Conservation (phyloP, 2,888 invertebrate species). For the Tinea semifulvella region DNA sequence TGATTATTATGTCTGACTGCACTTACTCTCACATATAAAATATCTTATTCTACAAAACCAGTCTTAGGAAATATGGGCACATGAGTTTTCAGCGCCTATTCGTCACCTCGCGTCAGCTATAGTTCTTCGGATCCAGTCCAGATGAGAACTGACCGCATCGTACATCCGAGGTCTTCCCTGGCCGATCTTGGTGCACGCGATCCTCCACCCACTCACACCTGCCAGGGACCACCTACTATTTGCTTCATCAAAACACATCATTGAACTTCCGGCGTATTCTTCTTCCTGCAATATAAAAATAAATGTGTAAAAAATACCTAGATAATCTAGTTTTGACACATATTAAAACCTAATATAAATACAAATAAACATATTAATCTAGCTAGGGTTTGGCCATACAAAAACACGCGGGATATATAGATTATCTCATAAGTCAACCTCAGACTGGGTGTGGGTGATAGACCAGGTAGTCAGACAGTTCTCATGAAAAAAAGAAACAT, state of each 20-base stretch:
- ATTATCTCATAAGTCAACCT: too few relatives aligned
- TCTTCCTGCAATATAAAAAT: conserved; percentile 73
- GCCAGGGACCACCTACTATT: conserved; percentile 80
- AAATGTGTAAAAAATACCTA: too few relatives aligned
- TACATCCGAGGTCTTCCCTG: conserved; percentile 83
- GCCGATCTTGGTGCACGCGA: conserved; percentile 82
- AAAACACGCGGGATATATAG: too few relatives aligned
- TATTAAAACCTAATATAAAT: too few relatives aligned
- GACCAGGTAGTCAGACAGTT: too few relatives aligned
- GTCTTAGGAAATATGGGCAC: conserved; percentile 13
- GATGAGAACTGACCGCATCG: conserved; percentile 82
- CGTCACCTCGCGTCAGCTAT: conserved; percentile 66
- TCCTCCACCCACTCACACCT: conserved; percentile 87
- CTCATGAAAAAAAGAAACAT: too few relatives aligned
- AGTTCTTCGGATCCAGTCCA: conserved; percentile 86
- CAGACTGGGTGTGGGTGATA: too few relatives aligned
- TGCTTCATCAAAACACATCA: conserved; percentile 79
- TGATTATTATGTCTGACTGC: too few relatives aligned
- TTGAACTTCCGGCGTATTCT: conserved; percentile 87
- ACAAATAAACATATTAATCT: too few relatives aligned
- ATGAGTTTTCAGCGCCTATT: conserved; percentile 15
- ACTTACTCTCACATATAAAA: too few relatives aligned
- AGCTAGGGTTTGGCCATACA: too few relatives aligned
- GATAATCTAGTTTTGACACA: too few relatives aligned
- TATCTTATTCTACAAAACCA: conserved; percentile 10